Percentiles rank a stretch among this genome's conserved stretches.
These are phyloP conservation scores for Caenorhabditis sp. DNA, from an alignment of 2,888 invertebrate species.

Conservation along the genomic window DNA sequence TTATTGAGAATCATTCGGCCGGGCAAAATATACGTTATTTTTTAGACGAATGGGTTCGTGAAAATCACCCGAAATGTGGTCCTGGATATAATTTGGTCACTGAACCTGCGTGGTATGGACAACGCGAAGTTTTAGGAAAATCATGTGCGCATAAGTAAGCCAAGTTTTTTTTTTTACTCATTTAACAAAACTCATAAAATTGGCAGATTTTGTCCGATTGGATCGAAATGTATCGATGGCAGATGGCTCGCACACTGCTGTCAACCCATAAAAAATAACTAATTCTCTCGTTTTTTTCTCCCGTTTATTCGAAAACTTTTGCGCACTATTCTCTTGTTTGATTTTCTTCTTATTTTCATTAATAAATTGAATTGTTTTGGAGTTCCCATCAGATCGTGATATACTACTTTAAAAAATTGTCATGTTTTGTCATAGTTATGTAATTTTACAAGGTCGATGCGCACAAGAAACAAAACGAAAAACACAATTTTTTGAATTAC, in stretches of 20 bases:
- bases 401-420: too few species aligned
- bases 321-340: neutral
- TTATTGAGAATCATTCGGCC: too few species aligned
- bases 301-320: neutral
- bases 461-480: too few species aligned
- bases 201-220: conserved; percentile 34
- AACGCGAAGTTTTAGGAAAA: conserved; percentile 25
- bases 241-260: conserved; percentile 44
- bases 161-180: neutral
- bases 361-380: too few species aligned
- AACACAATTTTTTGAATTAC: too few species aligned
- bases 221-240: conserved; percentile 39
- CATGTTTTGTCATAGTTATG: too few species aligned
- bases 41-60: conserved; percentile 15
- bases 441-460: too few species aligned
- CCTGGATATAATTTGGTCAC: conserved; percentile 28
- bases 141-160: conserved; percentile 29
- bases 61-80: conserved; percentile 25
- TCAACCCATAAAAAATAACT: conserved; percentile 12
- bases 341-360: neutral
- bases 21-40: too few species aligned
- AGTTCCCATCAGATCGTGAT: too few species aligned
- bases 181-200: neutral
- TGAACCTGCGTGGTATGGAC: conserved; percentile 34
- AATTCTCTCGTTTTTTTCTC: neutral